Percentiles rank a stretch among this genome's conserved stretches.
Evolutionary conservation across 2,797 vertebrate species (phyloP).

Genomic region (Tauraco hartlaubi): DNA sequence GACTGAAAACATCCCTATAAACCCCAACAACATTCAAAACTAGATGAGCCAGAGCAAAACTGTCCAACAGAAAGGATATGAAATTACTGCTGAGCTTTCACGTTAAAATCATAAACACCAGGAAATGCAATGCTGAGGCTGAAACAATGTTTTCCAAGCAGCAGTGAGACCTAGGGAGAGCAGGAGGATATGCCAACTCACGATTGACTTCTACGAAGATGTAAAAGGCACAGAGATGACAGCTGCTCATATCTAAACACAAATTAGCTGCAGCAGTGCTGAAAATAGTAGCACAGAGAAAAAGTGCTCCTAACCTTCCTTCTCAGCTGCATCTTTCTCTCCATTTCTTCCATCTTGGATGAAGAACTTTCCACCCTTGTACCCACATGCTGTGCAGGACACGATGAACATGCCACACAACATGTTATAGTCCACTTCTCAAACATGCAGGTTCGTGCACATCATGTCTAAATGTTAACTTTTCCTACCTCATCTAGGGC

Average conservation of each 20-base stretch:
- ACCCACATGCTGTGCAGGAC: neutral
- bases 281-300: neutral
- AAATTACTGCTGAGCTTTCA: neutral
- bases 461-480: neutral
- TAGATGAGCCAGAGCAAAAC: slow-evolving; percentile 13
- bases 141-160: neutral
- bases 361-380: neutral
- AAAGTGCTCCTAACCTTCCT: neutral
- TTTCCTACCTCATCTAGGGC: neutral
- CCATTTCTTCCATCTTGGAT: neutral
- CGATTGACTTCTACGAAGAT: neutral
- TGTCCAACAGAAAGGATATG: neutral
- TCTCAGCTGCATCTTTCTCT: neutral
- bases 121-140: neutral
- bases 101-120: neutral
- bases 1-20: neutral
- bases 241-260: slow-evolving; percentile 3
- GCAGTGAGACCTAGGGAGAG: neutral
- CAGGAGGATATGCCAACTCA: neutral
- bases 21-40: neutral
- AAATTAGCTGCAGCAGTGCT: neutral
- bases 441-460: neutral
- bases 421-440: neutral
- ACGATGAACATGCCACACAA: neutral
- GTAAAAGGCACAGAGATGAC: neutral